Evolutionary conservation across 2,113 vertebrate genomes (phyloP).

Genomic region (Cheirogaleus medius): DNA sequence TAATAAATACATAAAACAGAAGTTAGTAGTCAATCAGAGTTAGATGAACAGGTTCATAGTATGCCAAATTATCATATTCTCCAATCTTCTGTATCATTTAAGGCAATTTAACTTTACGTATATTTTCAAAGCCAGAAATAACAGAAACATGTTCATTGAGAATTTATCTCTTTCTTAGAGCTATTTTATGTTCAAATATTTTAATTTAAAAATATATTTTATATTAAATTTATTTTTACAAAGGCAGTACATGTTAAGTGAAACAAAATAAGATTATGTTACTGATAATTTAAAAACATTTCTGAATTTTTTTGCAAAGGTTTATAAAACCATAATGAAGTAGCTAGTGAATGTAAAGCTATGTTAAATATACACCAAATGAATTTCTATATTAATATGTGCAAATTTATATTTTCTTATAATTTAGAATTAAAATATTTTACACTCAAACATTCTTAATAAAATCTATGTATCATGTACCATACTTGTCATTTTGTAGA

Average conservation of each 20-base stretch:
- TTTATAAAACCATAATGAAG: constrained; percentile 66
- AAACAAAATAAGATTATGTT: constrained; percentile 60
- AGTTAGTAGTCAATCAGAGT: constrained; percentile 79
- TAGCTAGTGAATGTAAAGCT: constrained; percentile 55
- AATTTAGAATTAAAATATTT: constrained; percentile 71
- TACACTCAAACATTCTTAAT: constrained; percentile 56
- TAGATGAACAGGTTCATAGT: constrained; percentile 63
- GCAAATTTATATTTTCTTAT: constrained; percentile 66
- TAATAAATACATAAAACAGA: constrained; percentile 79
- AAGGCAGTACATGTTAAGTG: constrained; percentile 58
- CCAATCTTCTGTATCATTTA: constrained; percentile 54
- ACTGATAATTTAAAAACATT: constrained; percentile 65
- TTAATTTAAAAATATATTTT: constrained; percentile 74
- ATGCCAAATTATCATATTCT: constrained; percentile 30
- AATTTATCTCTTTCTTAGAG: constrained; percentile 51
- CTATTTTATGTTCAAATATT: constrained; percentile 64
- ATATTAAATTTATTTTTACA: constrained; percentile 68
- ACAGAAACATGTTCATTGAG: constrained; percentile 56
- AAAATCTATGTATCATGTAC: constrained; percentile 52
- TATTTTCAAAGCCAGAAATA: constrained; percentile 59
- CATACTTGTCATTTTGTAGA: constrained; percentile 42
- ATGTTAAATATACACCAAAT: constrained; percentile 66
- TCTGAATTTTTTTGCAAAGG: constrained; percentile 45
- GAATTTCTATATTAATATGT: constrained; percentile 65
- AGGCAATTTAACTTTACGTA: constrained; percentile 51